These are phyloP conservation scores for Colinus virginianus DNA, from an alignment of 2,113 vertebrate species.

Conservation along the genomic window DNA sequence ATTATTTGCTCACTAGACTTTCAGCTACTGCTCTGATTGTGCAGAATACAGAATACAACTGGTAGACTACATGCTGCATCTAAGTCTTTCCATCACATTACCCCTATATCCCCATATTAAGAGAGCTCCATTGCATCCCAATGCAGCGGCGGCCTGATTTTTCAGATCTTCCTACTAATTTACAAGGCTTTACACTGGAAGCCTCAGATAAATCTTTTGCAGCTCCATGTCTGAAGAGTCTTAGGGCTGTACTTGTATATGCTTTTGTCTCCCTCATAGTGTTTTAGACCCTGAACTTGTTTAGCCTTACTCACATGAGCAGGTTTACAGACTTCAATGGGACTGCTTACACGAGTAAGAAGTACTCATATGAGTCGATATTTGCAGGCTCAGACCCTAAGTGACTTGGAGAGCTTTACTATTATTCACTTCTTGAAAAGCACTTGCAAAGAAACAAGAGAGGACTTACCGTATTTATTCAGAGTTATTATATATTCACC, in stretches of 20 bases:
- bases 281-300: conserved; percentile 76
- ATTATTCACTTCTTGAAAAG: conserved; percentile 75
- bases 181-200: conserved; percentile 72
- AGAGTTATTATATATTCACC: conserved; percentile 76
- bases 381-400: conserved; percentile 73
- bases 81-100: conserved; percentile 72
- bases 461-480: conserved; percentile 73
- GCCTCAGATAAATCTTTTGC: conserved; percentile 75
- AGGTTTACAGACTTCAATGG: conserved; percentile 73
- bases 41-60: conserved; percentile 66
- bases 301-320: conserved; percentile 72
- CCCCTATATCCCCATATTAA: conserved; percentile 69
- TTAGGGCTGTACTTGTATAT: conserved; percentile 74
- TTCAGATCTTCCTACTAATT: conserved; percentile 73
- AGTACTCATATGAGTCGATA: conserved; percentile 71
- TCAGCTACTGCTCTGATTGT: conserved; percentile 75
- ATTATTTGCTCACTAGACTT: conserved; percentile 77
- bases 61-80: conserved; percentile 62
- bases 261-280: conserved; percentile 69
- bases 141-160: conserved; percentile 66
- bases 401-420: conserved; percentile 73
- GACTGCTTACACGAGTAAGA: conserved; percentile 71
- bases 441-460: conserved; percentile 75
- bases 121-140: conserved; percentile 76
- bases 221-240: conserved; percentile 73